Conservation (phyloP, 2,888 invertebrate species). For the Leucophora obtusa region DNA sequence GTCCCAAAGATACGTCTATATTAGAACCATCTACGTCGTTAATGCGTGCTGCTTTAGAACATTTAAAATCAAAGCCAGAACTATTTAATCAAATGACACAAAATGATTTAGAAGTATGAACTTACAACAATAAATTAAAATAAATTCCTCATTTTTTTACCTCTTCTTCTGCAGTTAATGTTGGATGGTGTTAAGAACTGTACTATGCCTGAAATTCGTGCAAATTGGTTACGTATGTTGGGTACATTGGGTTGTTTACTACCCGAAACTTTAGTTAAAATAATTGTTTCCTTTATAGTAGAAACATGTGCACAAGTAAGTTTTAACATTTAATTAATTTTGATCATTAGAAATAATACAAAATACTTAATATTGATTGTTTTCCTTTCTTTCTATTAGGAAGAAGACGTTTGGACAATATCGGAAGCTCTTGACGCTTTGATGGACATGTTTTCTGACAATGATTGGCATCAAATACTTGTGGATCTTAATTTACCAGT, state of each 20-base stretch:
- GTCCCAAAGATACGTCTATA: constrained; percentile 79
- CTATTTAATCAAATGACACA: constrained; percentile 81
- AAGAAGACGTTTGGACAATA: constrained; percentile 84
- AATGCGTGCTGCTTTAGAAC: constrained; percentile 86
- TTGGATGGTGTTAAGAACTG: constrained; percentile 80
- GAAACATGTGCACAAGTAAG: constrained; percentile 78
- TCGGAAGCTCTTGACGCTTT: constrained; percentile 87
- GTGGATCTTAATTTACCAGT: constrained; percentile 83
- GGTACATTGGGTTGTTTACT: constrained; percentile 81
- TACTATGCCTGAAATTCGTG: constrained; percentile 80
- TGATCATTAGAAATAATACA: too few relatives aligned
- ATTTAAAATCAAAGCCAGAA: constrained; percentile 80
- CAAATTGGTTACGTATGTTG: constrained; percentile 82
- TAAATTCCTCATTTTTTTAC: not conserved
- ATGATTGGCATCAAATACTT: constrained; percentile 84
- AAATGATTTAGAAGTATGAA: constrained; percentile 80
- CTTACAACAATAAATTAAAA: not conserved
- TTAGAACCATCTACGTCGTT: constrained; percentile 86
- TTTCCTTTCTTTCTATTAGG: constrained; percentile 74
- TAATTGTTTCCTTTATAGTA: constrained; percentile 82
- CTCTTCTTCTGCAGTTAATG: constrained; percentile 76
- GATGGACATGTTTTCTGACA: constrained; percentile 88
- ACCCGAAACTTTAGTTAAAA: constrained; percentile 72
- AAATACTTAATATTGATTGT: not conserved
- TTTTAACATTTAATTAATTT: not conserved